phyloP scores from a whole-genome alignment of 2,113 vertebrate genomes.

The Chlamydotis undulata region DNA sequence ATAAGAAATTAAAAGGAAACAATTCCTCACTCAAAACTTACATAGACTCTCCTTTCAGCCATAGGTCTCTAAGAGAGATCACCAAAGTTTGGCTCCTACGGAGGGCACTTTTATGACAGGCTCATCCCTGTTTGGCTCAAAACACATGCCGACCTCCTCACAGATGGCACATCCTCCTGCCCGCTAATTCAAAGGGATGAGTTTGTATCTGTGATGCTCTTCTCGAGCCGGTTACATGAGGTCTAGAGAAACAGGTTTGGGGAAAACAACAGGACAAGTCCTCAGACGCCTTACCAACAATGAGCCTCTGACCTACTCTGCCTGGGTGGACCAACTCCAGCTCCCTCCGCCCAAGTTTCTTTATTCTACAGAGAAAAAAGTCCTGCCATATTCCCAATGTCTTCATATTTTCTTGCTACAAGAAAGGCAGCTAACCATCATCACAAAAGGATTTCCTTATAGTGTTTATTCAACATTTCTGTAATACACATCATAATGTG shows the following conservation, averaged over 20 bases:
- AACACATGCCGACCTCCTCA: not conserved
- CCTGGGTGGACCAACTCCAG: fast-evolving
- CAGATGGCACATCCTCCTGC: not conserved
- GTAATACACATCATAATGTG: not conserved
- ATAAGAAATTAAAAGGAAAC: not conserved
- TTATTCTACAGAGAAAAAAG: not conserved
- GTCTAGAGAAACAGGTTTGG: not conserved
- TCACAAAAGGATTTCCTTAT: not conserved
- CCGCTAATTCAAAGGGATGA: not conserved
- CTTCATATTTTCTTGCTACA: not conserved
- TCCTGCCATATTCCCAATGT: not conserved
- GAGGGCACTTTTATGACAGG: not conserved
- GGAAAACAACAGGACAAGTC: not conserved
- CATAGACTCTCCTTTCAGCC: not conserved
- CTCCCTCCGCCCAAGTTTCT: not conserved
- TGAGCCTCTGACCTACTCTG: not conserved
- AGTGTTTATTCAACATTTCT: not conserved
- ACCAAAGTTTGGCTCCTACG: not conserved
- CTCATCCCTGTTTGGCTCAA: fast-evolving
- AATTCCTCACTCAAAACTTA: not conserved
- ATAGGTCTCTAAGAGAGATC: not conserved
- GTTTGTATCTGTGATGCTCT: not conserved
- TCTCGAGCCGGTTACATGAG: fast-evolving
- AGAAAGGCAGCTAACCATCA: not conserved
- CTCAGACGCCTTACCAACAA: not conserved